Evolutionary conservation across 2,113 vertebrate species (phyloP).

Genomic region (Catharus minimus): DNA sequence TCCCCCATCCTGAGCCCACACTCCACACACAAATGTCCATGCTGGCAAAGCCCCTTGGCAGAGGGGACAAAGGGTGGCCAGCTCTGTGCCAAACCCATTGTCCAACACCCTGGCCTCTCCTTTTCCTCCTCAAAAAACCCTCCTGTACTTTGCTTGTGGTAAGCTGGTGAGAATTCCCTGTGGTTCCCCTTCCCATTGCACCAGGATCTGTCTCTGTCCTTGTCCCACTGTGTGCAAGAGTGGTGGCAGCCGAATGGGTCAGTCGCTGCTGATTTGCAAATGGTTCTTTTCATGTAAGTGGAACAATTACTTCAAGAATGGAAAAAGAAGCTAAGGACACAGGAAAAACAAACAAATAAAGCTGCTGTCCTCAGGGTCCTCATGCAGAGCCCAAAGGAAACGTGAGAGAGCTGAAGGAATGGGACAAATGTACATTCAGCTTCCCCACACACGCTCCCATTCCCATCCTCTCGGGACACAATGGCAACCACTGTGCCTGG

Average conservation of each 20-base stretch:
- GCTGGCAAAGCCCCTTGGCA: conserved; percentile 48
- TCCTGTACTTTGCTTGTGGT: not conserved
- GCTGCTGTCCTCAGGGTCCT: not conserved
- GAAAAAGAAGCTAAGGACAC: not conserved
- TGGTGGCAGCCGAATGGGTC: not conserved
- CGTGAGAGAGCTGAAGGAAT: not conserved
- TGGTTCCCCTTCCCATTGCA: not conserved
- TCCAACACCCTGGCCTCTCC: not conserved
- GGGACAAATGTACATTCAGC: not conserved
- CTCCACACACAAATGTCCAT: conserved; percentile 2
- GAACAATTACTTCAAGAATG: not conserved
- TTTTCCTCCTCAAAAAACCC: not conserved
- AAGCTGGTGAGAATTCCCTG: not conserved
- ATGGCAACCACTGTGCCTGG: conserved; percentile 12
- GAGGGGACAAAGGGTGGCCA: conserved; percentile 10
- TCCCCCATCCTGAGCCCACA: not conserved
- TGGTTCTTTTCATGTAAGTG: not conserved
- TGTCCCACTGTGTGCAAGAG: not conserved
- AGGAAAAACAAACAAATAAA: not conserved
- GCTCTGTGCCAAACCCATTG: not conserved
- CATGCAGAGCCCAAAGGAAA: not conserved
- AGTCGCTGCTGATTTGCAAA: rapidly evolving
- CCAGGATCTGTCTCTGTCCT: not conserved
- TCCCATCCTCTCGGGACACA: not conserved
- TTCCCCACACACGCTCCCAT: rapidly evolving